These are phyloP conservation scores for Rhaphigaster nebulosa DNA, from an alignment of 2,888 invertebrate genomes.

Conservation along the genomic window DNA sequence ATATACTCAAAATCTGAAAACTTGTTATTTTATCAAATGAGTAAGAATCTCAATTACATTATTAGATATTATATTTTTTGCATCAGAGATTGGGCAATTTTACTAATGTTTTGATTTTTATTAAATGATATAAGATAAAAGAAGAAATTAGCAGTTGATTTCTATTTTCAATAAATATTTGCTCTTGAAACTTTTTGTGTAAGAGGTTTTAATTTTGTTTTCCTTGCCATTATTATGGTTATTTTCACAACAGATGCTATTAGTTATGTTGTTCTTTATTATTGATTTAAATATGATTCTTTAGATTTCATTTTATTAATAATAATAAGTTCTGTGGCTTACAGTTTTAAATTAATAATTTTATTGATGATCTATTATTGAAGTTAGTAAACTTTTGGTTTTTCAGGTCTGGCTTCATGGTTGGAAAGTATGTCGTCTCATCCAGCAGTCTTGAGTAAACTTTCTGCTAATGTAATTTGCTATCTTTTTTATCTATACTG, in stretches of 20 bases:
- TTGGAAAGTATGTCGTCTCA: constrained; percentile 61
- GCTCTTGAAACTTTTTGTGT: too few relatives aligned
- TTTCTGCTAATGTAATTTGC: constrained; percentile 57
- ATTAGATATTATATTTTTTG: neutral
- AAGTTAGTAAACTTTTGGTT: neutral
- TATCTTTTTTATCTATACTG: neutral
- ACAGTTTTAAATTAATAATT: neutral
- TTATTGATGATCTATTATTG: neutral
- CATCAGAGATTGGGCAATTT: neutral
- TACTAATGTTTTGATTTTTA: neutral
- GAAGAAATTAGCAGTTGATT: neutral
- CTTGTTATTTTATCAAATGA: neutral
- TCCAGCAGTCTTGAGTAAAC: constrained; percentile 59
- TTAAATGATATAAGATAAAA: neutral
- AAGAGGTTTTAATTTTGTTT: too few relatives aligned
- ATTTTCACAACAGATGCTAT: too few relatives aligned
- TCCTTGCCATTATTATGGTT: neutral
- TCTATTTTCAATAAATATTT: neutral
- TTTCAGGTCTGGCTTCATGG: constrained; percentile 59
- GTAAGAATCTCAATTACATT: neutral
- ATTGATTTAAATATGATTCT: too few relatives aligned
- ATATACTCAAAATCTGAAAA: neutral
- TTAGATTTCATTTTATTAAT: neutral
- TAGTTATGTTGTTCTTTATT: too few relatives aligned
- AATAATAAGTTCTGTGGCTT: neutral